These are phyloP conservation scores for Galeopsomyia nigrocyanea DNA, from an alignment of 2,888 invertebrate species.

Conservation along the genomic window DNA sequence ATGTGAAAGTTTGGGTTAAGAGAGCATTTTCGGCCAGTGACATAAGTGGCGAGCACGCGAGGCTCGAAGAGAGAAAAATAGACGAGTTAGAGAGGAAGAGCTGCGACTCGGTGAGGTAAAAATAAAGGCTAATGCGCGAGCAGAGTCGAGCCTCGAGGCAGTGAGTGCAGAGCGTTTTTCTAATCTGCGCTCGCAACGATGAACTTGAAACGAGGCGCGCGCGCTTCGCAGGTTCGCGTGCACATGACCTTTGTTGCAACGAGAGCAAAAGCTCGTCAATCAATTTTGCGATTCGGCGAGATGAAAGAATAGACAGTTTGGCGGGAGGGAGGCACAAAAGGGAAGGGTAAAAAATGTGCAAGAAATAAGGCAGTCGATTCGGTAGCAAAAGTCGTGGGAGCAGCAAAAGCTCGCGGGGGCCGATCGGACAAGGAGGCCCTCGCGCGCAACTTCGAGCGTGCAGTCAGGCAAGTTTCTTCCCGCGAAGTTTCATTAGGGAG, in stretches of 20 bases:
- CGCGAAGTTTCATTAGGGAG: conserved; percentile 59
- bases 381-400: too few relatives aligned
- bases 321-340: too few relatives aligned
- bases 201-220: conserved; percentile 48
- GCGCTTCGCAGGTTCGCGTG: too few relatives aligned
- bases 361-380: too few relatives aligned
- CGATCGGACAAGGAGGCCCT: conserved; percentile 18
- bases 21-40: too few relatives aligned
- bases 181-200: conserved; percentile 53
- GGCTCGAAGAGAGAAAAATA: conserved; percentile 9
- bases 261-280: neutral
- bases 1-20: too few relatives aligned
- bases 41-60: too few relatives aligned
- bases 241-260: neutral
- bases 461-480: conserved; percentile 52
- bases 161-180: conserved; percentile 24
- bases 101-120: conserved; percentile 7
- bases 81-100: conserved; percentile 24
- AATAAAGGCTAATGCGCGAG: neutral
- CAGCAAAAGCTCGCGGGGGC: too few relatives aligned
- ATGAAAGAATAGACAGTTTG: too few relatives aligned
- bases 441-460: conserved; percentile 15
- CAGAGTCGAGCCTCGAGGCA: neutral
- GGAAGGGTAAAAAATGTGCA: too few relatives aligned
- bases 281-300: too few relatives aligned